These are phyloP conservation scores for Brienomyrus longianalis DNA, from an alignment of 2,113 vertebrate species.

Conservation along the genomic window DNA sequence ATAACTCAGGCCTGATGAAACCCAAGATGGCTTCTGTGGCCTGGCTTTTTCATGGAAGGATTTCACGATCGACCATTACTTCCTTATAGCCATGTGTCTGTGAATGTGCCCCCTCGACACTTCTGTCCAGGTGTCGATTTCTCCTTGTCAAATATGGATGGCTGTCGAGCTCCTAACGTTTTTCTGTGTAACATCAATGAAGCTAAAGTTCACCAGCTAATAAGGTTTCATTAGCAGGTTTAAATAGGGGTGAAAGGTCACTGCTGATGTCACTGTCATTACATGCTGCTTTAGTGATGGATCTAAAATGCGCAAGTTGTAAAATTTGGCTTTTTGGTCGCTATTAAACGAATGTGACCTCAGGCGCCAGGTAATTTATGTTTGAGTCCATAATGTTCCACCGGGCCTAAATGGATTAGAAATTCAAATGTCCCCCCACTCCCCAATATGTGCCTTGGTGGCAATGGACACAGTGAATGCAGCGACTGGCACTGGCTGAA, in stretches of 20 bases:
- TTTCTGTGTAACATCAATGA: slow-evolving; percentile 28
- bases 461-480: slow-evolving; percentile 28
- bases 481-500: slow-evolving; percentile 15
- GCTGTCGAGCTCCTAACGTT: slow-evolving; percentile 27
- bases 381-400: slow-evolving; percentile 41
- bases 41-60: slow-evolving; percentile 1
- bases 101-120: neutral
- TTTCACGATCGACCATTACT: slow-evolving; percentile 13
- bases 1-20: slow-evolving; percentile 31
- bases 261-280: neutral
- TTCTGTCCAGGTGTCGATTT: slow-evolving; percentile 19
- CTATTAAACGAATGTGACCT: slow-evolving; percentile 50
- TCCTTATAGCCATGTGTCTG: neutral
- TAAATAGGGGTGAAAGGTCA: slow-evolving; percentile 25
- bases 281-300: slow-evolving; percentile 23
- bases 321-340: slow-evolving; percentile 51
- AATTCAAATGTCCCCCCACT: slow-evolving; percentile 27
- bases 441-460: neutral
- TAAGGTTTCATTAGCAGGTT: slow-evolving; percentile 40
- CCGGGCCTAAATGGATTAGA: slow-evolving; percentile 44
- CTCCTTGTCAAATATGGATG: slow-evolving; percentile 31
- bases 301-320: slow-evolving; percentile 42
- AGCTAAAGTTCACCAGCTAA: slow-evolving; percentile 31
- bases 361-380: slow-evolving; percentile 49
- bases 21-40: slow-evolving; percentile 14